Conservation (phyloP, 2,888 invertebrate species). For the Acanthosepion pharaonis region DNA sequence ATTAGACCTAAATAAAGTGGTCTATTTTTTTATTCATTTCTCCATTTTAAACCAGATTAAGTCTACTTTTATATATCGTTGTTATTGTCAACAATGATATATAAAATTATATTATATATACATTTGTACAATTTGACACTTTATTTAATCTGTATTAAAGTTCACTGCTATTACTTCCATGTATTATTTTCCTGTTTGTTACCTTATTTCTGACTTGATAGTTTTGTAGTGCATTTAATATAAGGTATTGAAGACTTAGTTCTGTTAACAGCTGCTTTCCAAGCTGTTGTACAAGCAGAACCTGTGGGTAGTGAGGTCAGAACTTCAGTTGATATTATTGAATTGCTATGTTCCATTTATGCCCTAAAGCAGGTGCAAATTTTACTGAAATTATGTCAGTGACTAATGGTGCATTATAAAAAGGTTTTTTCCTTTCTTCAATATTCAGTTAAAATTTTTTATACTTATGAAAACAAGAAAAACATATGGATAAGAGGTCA, state of each 20-base stretch:
- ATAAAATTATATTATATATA: neutral
- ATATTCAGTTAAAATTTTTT: neutral
- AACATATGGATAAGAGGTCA: neutral
- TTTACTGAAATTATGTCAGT: neutral
- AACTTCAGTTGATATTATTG: neutral
- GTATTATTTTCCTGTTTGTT: neutral
- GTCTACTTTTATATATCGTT: neutral
- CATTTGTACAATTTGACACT: neutral
- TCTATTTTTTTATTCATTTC: neutral
- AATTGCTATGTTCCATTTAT: neutral
- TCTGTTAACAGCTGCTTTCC: neutral
- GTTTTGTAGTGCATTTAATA: neutral
- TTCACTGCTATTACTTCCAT: neutral
- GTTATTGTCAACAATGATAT: too few species aligned
- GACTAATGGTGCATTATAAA: neutral
- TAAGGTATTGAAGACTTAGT: neutral
- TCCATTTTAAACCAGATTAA: neutral
- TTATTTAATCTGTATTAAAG: neutral
- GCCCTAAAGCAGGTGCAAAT: neutral
- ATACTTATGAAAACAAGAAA: neutral
- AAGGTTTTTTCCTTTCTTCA: neutral
- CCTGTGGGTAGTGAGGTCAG: neutral
- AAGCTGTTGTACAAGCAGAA: neutral
- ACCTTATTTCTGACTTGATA: neutral
- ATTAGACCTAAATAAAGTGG: too few species aligned